Conservation (phyloP, 1,140 invertebrate species). For the Drosophila pallidifrons region DNA sequence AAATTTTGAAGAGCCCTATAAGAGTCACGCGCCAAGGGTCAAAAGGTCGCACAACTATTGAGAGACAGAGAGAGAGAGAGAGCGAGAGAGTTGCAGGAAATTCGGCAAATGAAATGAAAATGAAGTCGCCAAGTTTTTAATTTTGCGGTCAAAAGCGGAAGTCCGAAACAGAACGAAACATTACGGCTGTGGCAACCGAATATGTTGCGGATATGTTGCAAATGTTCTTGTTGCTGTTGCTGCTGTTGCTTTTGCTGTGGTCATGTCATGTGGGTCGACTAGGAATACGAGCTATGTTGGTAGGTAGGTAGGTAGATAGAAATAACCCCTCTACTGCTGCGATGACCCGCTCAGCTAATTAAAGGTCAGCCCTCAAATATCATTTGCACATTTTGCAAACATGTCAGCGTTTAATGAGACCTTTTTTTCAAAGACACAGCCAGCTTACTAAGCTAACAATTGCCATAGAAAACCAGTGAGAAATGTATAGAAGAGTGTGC, state of each 20-base stretch:
- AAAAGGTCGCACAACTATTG: slow-evolving; percentile 40
- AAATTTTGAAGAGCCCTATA: slow-evolving; percentile 30
- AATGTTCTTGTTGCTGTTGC: neutral
- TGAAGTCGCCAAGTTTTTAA: slow-evolving; percentile 21
- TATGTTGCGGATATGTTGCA: slow-evolving; percentile 6
- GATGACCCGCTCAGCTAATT: slow-evolving; percentile 30
- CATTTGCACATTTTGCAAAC: slow-evolving; percentile 17
- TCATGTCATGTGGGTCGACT: slow-evolving; percentile 10
- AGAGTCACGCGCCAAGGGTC: slow-evolving; percentile 48
- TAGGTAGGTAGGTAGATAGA: too few species aligned
- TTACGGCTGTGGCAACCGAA: neutral
- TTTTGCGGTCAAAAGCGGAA: slow-evolving; percentile 25
- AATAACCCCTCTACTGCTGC: neutral
- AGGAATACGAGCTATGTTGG: neutral
- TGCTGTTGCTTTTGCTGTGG: neutral
- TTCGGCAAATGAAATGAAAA: slow-evolving; percentile 22
- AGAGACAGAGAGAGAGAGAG: too few species aligned
- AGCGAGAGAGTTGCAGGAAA: slow-evolving; percentile 3
- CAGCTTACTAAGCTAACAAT: neutral
- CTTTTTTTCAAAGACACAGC: neutral
- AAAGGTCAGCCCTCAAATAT: slow-evolving; percentile 51
- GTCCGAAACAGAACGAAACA: slow-evolving; percentile 3
- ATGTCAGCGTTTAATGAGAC: slow-evolving; percentile 45
- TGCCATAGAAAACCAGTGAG: neutral
- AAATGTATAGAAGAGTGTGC: neutral